phyloP scores from a whole-genome alignment of 1,140 invertebrate genomes.

The Nymphalis io region DNA sequence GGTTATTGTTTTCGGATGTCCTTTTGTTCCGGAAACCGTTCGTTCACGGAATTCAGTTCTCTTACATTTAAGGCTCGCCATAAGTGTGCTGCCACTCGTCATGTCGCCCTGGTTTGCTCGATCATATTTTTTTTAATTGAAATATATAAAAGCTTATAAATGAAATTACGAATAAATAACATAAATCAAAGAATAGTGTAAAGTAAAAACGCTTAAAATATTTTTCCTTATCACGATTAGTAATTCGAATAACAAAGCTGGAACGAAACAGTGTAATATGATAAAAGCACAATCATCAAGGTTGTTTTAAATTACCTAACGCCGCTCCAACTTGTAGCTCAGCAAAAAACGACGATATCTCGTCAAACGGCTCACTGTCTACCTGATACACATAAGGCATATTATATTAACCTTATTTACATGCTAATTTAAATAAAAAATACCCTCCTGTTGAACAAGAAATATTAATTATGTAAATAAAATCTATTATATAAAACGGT shows the following conservation, averaged over 20 bases:
- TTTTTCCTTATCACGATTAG: neutral
- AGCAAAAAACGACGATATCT: conserved; percentile 21
- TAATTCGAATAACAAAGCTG: conserved; percentile 5
- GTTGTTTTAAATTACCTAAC: conserved; percentile 5
- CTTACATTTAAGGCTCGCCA: conserved; percentile 30
- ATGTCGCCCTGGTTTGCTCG: conserved; percentile 27
- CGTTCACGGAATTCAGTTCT: conserved; percentile 36
- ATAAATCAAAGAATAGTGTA: neutral
- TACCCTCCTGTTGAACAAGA: neutral
- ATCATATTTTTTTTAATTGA: neutral
- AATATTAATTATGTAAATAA: neutral
- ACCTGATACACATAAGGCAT: conserved; percentile 12
- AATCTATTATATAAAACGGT: neutral
- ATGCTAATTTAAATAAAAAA: conserved; percentile 4
- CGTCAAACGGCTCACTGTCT: conserved; percentile 15
- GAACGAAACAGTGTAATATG: conserved; percentile 3
- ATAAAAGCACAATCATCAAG: conserved; percentile 22
- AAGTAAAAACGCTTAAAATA: neutral
- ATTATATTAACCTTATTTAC: conserved; percentile 21
- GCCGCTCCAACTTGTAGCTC: neutral
- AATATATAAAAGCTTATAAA: too few relatives aligned
- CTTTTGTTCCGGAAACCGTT: conserved; percentile 37
- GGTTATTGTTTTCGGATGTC: conserved; percentile 35
- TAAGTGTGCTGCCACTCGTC: conserved; percentile 15
- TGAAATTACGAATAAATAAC: neutral